Conservation (phyloP, 92 coral and sea anemone species). For the Isaurus tuberculatus region DNA sequence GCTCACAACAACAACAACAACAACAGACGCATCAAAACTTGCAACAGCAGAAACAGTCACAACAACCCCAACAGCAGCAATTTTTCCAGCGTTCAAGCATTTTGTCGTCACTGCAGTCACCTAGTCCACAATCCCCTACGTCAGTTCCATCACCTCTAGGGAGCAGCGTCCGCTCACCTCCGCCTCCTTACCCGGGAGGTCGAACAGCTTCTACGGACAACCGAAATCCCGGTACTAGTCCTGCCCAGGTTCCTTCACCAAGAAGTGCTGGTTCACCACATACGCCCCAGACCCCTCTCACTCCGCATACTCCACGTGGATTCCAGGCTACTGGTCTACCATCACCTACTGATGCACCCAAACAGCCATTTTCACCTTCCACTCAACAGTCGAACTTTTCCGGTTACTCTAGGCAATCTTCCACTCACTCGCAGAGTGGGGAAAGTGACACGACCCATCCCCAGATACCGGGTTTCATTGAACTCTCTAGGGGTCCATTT, state of each 20-base stretch:
- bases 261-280: conserved; percentile 95
- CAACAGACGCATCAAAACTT: conserved; percentile 25
- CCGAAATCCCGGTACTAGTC: conserved; percentile 82
- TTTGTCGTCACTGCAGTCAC: conserved; percentile 75
- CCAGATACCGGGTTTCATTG: conserved; percentile 76
- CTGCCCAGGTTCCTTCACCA: conserved; percentile 93
- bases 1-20: conserved; percentile 65
- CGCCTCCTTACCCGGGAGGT: conserved; percentile 92
- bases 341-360: conserved; percentile 94
- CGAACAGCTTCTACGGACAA: conserved; percentile 64
- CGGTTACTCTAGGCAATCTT: conserved; percentile 51
- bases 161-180: conserved; percentile 89
- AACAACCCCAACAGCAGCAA: conserved; percentile 57
- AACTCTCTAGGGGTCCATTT: conserved; percentile 64
- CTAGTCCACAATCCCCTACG: conserved; percentile 88
- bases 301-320: conserved; percentile 87
- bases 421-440: conserved; percentile 56
- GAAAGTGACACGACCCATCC: conserved; percentile 66
- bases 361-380: conserved; percentile 95
- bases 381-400: conserved; percentile 70
- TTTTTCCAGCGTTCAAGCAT: conserved; percentile 78
- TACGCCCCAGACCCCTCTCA: conserved; percentile 92
- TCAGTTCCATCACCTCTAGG: conserved; percentile 79
- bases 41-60: conserved; percentile 53
- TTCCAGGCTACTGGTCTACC: conserved; percentile 80